Conservation (phyloP, 2,113 vertebrate genomes). For the Orientallactaga bullata region DNA sequence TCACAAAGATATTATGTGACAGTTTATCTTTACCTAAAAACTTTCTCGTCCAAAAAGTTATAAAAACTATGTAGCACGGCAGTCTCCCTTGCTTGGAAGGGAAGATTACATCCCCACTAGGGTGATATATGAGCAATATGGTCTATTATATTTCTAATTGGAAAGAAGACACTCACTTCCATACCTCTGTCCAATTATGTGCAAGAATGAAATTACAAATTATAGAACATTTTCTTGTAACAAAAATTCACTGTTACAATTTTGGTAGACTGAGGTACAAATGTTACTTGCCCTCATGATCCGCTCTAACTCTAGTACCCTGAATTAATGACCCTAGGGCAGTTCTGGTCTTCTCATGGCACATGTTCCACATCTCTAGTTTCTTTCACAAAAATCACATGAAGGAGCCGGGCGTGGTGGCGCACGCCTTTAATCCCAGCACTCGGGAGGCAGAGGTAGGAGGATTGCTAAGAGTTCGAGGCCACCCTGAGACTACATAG, state of each 20-base stretch:
- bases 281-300: slow-evolving; percentile 8
- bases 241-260: no score
- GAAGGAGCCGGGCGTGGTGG: no score
- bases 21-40: slow-evolving; percentile 73
- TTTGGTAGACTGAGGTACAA: no score
- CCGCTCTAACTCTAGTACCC: neutral
- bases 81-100: slow-evolving; percentile 61
- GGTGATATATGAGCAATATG: slow-evolving; percentile 44
- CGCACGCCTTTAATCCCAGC: no score
- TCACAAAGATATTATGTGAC: slow-evolving; percentile 76
- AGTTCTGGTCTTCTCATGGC: slow-evolving; percentile 21
- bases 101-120: slow-evolving; percentile 48
- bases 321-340: neutral
- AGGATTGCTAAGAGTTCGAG: no score
- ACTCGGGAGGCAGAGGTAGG: no score
- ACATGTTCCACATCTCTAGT: slow-evolving; percentile 8
- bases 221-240: neutral
- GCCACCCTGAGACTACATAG: no score
- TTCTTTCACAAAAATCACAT: slow-evolving; percentile 40
- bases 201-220: slow-evolving; percentile 2
- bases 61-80: slow-evolving; percentile 67
- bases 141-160: slow-evolving; percentile 36
- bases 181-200: neutral
- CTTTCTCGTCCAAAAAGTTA: slow-evolving; percentile 84
- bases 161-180: slow-evolving; percentile 55